Base-by-base conservation (phyloP, 2,888 invertebrate species). In the Poecilobothrus nobilitatus region DNA sequence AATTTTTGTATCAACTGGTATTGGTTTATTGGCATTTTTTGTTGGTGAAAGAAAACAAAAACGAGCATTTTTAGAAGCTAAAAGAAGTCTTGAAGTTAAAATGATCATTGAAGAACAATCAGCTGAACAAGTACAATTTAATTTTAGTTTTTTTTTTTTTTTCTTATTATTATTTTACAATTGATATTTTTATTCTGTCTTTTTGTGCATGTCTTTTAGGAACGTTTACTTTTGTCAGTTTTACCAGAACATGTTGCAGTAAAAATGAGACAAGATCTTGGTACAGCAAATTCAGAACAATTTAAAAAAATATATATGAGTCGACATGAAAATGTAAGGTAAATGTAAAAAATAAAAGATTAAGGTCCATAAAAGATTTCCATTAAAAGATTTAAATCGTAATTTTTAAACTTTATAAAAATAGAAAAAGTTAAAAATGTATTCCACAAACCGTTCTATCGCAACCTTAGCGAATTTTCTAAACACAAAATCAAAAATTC, bases 241-340 rank as follows among this genome's bases (percentile, higher is more conserved):
- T 84, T 97, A 70, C 97, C 96, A 0, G 92, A 96, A 79, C 97
- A 97, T 82, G 95, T 97, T 70, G 97, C 97, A 21, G 93, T 96
- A 68, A 95, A 95, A 83, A 97, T 97, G 95, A 87, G 96, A 61
- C 91, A 95, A 79, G 97, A 97, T 79, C 85, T 97, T 73, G 96
- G 95, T 34, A 90, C 91, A 34, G 89, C 92, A 70, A 94, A 94
- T 78, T 95, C 94, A 3, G 82, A 82, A 72, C 96, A 96, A 80
- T 97, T 97, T 82, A 95, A 96, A 83, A 96, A 96, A 84, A 96
- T 97, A 78, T 97, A 96, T 82, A 96, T 97, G 95, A 95, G 94
- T 74, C 86, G 96, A 22, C 95, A 96, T 81, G 96, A 97, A 82
- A 95, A 97, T 81, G 96, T 97, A 77, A 95, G 95, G 91, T 92